A percentile compares a stretch with the other conserved stretches of the same genome.
Conservation (phyloP, 64 coral and sea anemone species). For the Pocillopora damicornis region DNA sequence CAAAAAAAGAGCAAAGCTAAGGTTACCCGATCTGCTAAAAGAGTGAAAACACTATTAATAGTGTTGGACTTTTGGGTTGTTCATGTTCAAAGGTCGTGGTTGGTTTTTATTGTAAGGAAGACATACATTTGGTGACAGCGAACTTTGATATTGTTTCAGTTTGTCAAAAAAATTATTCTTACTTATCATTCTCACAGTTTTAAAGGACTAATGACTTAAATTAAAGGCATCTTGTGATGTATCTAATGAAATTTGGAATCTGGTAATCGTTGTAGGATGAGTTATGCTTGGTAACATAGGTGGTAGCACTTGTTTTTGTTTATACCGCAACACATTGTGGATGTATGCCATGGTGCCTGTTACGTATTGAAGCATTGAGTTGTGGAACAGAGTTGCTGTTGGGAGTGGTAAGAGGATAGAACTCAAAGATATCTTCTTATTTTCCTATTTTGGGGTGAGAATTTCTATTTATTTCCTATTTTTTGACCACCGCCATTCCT, state of each 20-base stretch:
- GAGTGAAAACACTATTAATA: neutral
- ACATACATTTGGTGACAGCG: constrained; percentile 8
- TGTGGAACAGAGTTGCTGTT: constrained; percentile 6
- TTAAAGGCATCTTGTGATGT: neutral
- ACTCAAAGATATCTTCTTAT: neutral
- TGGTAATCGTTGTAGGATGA: neutral
- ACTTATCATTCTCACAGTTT: neutral
- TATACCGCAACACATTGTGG: neutral
- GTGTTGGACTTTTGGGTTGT: neutral
- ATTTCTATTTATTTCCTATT: constrained; percentile 16
- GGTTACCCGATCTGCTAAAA: constrained; percentile 11
- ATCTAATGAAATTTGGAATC: neutral
- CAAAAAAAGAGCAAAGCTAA: constrained; percentile 10
- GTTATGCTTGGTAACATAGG: neutral
- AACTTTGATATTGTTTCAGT: constrained; percentile 1
- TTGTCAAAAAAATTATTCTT: neutral
- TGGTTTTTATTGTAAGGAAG: constrained; percentile 14
- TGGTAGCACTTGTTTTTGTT: neutral
- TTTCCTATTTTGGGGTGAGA: neutral
- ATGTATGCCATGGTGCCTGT: neutral
- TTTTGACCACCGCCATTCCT: constrained; percentile 1
- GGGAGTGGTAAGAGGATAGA: constrained; percentile 14
- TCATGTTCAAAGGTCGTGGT: neutral
- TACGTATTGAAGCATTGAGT: neutral
- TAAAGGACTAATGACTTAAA: neutral